Evolutionary conservation across 2,888 invertebrate species (phyloP).

Genomic region (Stenolophus ochropezus): DNA sequence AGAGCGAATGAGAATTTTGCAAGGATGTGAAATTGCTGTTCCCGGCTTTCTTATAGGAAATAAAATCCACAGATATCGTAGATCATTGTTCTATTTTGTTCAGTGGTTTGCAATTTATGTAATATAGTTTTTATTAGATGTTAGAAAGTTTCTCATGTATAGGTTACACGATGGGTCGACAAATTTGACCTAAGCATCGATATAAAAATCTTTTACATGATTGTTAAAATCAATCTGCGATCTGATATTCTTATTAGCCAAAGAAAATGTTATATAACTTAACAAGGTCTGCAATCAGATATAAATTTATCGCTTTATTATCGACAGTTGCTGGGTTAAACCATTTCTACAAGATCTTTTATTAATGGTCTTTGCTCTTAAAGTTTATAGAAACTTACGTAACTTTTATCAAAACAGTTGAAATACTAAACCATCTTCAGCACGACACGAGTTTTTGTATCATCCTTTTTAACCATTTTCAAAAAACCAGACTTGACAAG

Average conservation of each 20-base stretch:
- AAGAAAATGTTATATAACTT: constrained; percentile 13
- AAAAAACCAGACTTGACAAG: too few relatives aligned
- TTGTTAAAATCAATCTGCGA: constrained; percentile 36
- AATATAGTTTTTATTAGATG: constrained; percentile 38
- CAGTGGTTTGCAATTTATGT: constrained; percentile 37
- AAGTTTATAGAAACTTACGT: not conserved
- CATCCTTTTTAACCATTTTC: too few relatives aligned
- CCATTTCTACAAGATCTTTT: not conserved
- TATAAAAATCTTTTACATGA: constrained; percentile 38
- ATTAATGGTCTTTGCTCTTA: not conserved
- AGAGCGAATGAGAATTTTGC: constrained; percentile 6
- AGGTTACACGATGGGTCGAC: constrained; percentile 37
- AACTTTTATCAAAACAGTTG: too few relatives aligned
- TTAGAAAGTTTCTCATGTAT: constrained; percentile 48
- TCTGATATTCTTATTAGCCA: constrained; percentile 18
- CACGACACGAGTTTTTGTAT: too few relatives aligned
- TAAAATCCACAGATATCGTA: constrained; percentile 11
- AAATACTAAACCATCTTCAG: too few relatives aligned
- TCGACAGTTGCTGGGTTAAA: not conserved
- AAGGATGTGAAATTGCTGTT: constrained; percentile 5
- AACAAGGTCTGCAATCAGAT: not conserved
- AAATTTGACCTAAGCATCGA: constrained; percentile 33
- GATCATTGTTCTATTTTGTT: constrained; percentile 45
- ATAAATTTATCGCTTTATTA: not conserved
- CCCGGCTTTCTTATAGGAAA: constrained; percentile 39